Conservation (phyloP, 1,140 invertebrate genomes). For the Melipona quadrifasciata region DNA sequence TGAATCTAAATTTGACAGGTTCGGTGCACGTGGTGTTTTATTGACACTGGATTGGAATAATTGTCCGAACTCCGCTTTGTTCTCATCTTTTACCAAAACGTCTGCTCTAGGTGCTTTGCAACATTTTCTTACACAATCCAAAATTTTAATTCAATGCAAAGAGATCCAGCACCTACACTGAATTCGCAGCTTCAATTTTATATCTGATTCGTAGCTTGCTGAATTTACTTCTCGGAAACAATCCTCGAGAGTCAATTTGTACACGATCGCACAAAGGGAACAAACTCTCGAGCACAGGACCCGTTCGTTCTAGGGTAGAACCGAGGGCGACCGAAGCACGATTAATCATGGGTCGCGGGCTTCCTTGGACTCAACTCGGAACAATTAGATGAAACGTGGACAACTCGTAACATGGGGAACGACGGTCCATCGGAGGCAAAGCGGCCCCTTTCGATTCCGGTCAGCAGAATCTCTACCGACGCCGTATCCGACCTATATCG, state of each 20-base stretch:
- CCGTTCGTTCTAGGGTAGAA: background rate
- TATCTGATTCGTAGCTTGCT: no score
- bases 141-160: no score
- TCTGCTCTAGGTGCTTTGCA: no score
- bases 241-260: background rate
- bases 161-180: no score
- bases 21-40: no score
- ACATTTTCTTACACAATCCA: no score
- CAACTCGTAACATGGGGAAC: background rate
- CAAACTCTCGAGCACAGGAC: no score
- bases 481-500: slow-evolving; percentile 44
- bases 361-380: background rate
- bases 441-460: slow-evolving; percentile 43
- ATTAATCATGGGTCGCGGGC: background rate
- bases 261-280: background rate
- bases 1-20: background rate
- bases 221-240: no score
- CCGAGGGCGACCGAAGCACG: background rate
- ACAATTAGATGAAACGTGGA: slow-evolving; percentile 20
- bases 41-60: no score
- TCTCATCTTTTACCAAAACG: no score
- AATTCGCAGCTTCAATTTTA: no score
- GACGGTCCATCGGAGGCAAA: slow-evolving; percentile 4
- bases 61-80: no score
- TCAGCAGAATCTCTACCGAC: slow-evolving; percentile 51